Evolutionary conservation across 1,140 invertebrate genomes (phyloP).

Genomic region (Hetaerina americana): DNA sequence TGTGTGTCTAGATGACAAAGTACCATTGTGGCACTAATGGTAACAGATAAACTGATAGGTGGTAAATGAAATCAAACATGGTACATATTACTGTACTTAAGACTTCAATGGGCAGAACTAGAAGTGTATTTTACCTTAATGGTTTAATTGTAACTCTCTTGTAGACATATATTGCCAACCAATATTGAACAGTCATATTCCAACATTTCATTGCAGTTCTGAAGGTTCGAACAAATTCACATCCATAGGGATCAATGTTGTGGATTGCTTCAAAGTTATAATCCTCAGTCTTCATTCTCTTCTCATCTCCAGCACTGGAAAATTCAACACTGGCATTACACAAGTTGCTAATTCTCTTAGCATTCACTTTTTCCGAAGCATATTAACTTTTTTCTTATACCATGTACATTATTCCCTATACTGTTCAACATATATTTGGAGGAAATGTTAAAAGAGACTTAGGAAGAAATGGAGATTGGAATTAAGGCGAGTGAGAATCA

Average conservation of each 20-base stretch:
- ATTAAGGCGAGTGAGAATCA: no score
- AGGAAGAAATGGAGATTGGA: no score
- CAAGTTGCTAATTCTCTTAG: not conserved
- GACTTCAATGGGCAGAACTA: no score
- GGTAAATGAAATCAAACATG: no score
- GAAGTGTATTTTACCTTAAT: conserved; percentile 34
- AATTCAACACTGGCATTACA: conserved; percentile 10
- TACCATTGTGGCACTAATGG: no score
- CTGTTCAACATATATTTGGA: no score
- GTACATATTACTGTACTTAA: no score
- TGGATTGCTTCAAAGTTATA: conserved; percentile 75
- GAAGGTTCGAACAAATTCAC: conserved; percentile 63
- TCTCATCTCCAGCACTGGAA: conserved; percentile 28
- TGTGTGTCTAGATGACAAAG: no score
- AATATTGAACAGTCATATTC: conserved; percentile 93
- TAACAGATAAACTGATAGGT: no score
- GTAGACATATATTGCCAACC: conserved; percentile 82
- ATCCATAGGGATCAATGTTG: conserved; percentile 64
- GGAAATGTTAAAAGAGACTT: no score
- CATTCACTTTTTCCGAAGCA: not conserved
- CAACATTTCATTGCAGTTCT: conserved; percentile 77
- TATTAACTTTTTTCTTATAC: not conserved
- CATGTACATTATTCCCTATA: no score
- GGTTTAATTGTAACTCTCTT: conserved; percentile 61
- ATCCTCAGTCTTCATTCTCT: conserved; percentile 30